Evolutionary conservation across 2,113 vertebrate species (phyloP), one percentile per base, ranked within the genome.

Genomic region (Eulemur macaco): DNA sequence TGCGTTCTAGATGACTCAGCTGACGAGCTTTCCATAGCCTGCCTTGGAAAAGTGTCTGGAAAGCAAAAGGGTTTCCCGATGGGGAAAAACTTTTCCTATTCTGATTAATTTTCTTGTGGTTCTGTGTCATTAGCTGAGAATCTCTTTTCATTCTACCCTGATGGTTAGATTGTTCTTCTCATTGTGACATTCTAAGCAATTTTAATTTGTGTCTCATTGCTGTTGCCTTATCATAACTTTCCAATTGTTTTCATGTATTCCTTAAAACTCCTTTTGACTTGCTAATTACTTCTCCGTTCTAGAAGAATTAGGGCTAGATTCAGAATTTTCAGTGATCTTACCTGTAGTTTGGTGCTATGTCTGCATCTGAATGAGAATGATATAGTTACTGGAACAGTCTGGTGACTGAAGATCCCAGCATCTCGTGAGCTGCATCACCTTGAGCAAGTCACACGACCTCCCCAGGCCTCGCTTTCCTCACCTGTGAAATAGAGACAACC

Each of bases 1-100:
- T 95, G 56, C 18, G n/a, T n/a, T 77, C 25, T 31, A 52, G 31
- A n/a, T 81, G 87, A 94, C 50, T 95, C 69, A 76, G 63, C 91
- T 69, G 58, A 95, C 34, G 74, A 85, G 56, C 27, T 96, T 95
- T 92, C 95, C 76, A 80, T 87, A 71, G 87, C 47, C 34, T 56
- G 42, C 7, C 37, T 92, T 66, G 56, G 63, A 87, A 71, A 96
- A 80, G 29, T 31, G 3, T 82, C 45, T 50, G 34, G n/a, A 84
- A 77, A 88, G 27, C 58, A 52, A 64, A 81, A 69, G 66, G 31
- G 17, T 68, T 89, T 95, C 82, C 87, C 56, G 47, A 68, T 89
- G 69, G 85, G 60, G 45, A 86, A 91, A 84, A 66, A 0, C 11
- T 90, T 90, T 89, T 64, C 45, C 8, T 42, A 37, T 83, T 94